Conservation (phyloP, 2,888 invertebrate species). For the Agrochola macilenta region DNA sequence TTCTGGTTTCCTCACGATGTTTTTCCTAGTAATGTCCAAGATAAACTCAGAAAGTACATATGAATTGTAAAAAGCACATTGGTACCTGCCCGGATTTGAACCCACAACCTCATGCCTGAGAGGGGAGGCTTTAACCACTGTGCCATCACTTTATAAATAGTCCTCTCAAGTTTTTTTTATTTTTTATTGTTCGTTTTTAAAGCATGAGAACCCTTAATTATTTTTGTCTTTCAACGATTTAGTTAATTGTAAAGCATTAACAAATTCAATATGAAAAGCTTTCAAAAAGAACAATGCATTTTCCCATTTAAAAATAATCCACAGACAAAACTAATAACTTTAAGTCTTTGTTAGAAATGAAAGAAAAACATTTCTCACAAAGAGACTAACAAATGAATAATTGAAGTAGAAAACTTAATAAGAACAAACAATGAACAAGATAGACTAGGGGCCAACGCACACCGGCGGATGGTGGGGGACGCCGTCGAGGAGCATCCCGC, state of each 20-base stretch:
- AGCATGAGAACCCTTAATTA: neutral
- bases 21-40: too few species aligned
- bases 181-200: too few species aligned
- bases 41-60: too few species aligned
- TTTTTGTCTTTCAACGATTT: neutral
- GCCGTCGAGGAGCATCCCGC: too few species aligned
- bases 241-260: neutral
- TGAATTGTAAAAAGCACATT: too few species aligned
- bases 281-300: conserved; percentile 9
- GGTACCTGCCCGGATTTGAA: too few species aligned
- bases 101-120: too few species aligned
- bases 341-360: neutral
- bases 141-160: too few species aligned
- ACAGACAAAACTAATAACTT: conserved; percentile 7
- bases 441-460: neutral
- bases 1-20: too few species aligned
- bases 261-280: conserved; percentile 1
- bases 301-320: conserved; percentile 3
- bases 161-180: too few species aligned
- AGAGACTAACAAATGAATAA: conserved; percentile 1
- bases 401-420: conserved; percentile 19
- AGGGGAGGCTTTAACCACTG: too few species aligned
- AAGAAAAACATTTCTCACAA: conserved; percentile 24
- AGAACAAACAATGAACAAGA: conserved; percentile 25
- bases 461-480: too few species aligned